Evolutionary conservation across 1,140 invertebrate genomes (phyloP).

Genomic region (Aphelinus atriplicis): DNA sequence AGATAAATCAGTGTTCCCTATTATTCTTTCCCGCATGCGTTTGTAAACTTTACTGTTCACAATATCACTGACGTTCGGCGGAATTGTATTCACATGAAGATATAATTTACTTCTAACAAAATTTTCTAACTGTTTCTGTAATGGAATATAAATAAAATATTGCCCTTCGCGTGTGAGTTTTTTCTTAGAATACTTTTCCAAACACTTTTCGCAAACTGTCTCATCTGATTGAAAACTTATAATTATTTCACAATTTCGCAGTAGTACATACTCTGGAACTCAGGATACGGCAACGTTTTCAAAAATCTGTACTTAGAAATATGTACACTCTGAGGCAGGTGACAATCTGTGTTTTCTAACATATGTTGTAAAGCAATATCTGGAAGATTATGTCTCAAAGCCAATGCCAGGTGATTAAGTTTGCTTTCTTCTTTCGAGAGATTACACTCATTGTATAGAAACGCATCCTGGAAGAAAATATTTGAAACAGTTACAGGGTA

Average conservation of each 20-base stretch:
- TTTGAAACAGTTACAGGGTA: too few relatives aligned
- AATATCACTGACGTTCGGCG: constrained; percentile 5
- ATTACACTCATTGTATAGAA: too few relatives aligned
- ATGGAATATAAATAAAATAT: not conserved
- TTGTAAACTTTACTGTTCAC: not conserved
- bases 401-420: not conserved
- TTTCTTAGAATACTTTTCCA: not conserved
- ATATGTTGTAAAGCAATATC: not conserved
- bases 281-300: not conserved
- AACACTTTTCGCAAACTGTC: not conserved
- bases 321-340: not conserved
- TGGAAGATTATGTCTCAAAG: not conserved
- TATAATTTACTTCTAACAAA: not conserved
- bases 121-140: not conserved
- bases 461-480: too few relatives aligned
- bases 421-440: too few relatives aligned
- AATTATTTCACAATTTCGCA: not conserved
- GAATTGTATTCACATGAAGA: not conserved
- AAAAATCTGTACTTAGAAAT: not conserved
- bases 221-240: not conserved
- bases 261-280: not conserved
- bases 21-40: not conserved
- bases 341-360: not conserved
- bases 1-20: constrained; percentile 4
- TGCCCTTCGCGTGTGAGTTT: not conserved